phyloP scores from a whole-genome alignment of 2,888 invertebrate genomes.

The Phanerotoma sp. region DNA sequence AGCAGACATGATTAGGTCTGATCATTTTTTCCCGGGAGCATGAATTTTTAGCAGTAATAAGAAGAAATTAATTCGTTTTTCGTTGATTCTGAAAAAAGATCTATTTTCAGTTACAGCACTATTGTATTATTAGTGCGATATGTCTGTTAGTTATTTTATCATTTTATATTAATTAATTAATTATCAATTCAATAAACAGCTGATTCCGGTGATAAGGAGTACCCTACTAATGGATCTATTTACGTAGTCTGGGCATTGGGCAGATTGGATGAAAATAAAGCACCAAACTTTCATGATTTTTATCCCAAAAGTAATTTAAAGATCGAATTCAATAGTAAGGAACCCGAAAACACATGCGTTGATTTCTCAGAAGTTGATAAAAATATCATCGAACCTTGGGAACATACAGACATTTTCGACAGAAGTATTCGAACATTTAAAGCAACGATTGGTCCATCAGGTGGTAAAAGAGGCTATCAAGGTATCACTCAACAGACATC shows the following conservation, averaged over 20 bases:
- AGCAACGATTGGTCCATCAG: conserved; percentile 82
- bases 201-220: conserved; percentile 76
- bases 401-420: conserved; percentile 59
- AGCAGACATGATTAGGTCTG: too few relatives aligned
- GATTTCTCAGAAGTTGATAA: conserved; percentile 65
- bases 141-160: too few relatives aligned
- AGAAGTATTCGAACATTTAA: conserved; percentile 74
- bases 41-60: too few relatives aligned
- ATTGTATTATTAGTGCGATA: too few relatives aligned
- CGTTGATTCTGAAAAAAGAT: too few relatives aligned
- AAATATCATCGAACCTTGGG: conserved; percentile 58
- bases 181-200: too few relatives aligned
- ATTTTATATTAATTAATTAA: too few relatives aligned
- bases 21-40: too few relatives aligned
- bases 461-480: conserved; percentile 76
- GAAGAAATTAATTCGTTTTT: too few relatives aligned
- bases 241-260: conserved; percentile 86
- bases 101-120: too few relatives aligned
- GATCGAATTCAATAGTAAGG: conserved; percentile 68
- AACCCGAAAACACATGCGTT: conserved; percentile 71
- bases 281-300: conserved; percentile 80
- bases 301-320: conserved; percentile 73
- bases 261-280: conserved; percentile 71
- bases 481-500: conserved; percentile 72
- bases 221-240: conserved; percentile 63